Conservation (phyloP, 2,797 vertebrate genomes). For the Huso huso region DNA sequence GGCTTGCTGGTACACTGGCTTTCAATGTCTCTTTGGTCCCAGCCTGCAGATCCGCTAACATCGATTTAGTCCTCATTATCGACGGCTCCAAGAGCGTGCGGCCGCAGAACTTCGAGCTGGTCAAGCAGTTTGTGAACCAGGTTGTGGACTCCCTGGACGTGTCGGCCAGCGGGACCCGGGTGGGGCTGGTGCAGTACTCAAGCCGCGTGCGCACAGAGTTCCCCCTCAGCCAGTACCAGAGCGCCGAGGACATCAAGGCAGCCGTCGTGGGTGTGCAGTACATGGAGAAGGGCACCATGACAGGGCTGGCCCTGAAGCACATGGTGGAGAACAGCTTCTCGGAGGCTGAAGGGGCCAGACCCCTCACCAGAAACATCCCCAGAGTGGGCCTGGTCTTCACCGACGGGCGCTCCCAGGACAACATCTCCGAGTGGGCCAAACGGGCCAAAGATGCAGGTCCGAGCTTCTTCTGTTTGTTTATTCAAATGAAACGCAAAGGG, state of each 20-base stretch:
- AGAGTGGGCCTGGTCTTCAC: constrained; percentile 89
- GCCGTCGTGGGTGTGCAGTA: constrained; percentile 80
- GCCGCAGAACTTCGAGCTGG: constrained; percentile 89
- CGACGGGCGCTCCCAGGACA: constrained; percentile 88
- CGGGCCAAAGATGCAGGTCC: constrained; percentile 61
- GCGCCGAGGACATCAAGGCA: constrained; percentile 69
- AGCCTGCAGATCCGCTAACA: constrained; percentile 77
- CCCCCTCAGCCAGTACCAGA: constrained; percentile 77
- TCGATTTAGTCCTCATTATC: constrained; percentile 90
- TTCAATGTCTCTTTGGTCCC: constrained; percentile 8
- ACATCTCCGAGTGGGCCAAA: constrained; percentile 64
- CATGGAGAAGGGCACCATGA: constrained; percentile 91
- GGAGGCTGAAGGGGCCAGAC: constrained; percentile 76
- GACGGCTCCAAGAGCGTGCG: constrained; percentile 93
- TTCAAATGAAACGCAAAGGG: too few species aligned
- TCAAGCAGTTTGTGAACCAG: constrained; percentile 87
- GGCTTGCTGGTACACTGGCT: constrained; percentile 1
- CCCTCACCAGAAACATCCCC: constrained; percentile 68
- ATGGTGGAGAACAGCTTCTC: constrained; percentile 87
- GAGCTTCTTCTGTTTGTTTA: background rate
- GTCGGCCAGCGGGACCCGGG: constrained; percentile 70
- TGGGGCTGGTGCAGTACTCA: constrained; percentile 90
- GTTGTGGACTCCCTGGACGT: constrained; percentile 86
- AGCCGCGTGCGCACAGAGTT: constrained; percentile 92
- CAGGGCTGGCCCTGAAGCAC: constrained; percentile 85